Percentiles rank a stretch among this genome's conserved stretches.
These are phyloP conservation scores for Poecilia latipinna DNA, from an alignment of 2,113 vertebrate genomes.

Conservation along the genomic window DNA sequence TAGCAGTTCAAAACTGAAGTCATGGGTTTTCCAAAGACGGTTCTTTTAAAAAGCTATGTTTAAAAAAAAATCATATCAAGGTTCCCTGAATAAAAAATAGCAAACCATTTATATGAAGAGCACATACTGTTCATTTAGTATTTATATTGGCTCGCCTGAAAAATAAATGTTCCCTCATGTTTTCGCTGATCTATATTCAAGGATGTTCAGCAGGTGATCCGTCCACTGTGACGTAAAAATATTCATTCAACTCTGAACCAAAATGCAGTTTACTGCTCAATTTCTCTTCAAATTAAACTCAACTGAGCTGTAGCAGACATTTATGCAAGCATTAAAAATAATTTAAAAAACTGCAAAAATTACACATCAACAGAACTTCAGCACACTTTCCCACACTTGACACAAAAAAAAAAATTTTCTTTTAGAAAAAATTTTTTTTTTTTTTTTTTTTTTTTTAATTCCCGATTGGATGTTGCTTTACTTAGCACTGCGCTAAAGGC, in stretches of 20 bases:
- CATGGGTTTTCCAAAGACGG: not conserved
- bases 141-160: not conserved
- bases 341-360: not conserved
- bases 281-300: too few species aligned
- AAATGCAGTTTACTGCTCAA: too few species aligned
- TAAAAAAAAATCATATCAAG: not conserved
- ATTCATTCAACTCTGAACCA: too few species aligned
- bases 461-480: not conserved
- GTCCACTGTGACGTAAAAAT: too few species aligned
- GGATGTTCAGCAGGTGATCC: not conserved
- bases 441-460: not conserved
- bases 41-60: too few species aligned
- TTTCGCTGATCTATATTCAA: not conserved
- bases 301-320: too few species aligned
- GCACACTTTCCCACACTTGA: not conserved
- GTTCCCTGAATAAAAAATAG: not conserved
- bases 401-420: not conserved
- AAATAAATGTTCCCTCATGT: not conserved
- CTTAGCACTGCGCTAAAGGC: too few species aligned
- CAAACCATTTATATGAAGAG: not conserved
- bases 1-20: not conserved
- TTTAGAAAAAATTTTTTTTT: not conserved
- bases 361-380: not conserved
- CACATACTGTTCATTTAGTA: not conserved
- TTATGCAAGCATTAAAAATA: too few species aligned